Percentiles rank a stretch among this genome's conserved stretches.
These are phyloP conservation scores for Synaphobranchus kaupii DNA, from an alignment of 2,797 vertebrate species.

Conservation along the genomic window DNA sequence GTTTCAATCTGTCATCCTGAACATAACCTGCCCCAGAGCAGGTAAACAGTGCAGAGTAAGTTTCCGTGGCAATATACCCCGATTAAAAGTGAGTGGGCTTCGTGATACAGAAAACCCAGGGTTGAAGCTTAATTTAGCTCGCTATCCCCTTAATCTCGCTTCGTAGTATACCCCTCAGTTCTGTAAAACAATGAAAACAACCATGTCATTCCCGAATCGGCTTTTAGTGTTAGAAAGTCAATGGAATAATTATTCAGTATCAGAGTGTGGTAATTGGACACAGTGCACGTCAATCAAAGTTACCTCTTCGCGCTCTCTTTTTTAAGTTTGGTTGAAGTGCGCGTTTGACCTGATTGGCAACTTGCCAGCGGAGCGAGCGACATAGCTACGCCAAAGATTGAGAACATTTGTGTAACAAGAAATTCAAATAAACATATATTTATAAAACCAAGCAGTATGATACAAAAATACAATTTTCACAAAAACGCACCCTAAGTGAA, in stretches of 20 bases:
- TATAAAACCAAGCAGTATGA: conserved; percentile 8
- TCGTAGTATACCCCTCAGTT: no score
- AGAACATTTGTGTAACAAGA: conserved; percentile 51
- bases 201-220: neutral
- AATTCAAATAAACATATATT: conserved; percentile 12
- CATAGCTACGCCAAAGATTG: conserved; percentile 47
- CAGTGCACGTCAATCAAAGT: conserved; percentile 3
- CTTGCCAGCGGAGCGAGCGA: conserved; percentile 47
- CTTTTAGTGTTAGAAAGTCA: neutral
- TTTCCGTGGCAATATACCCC: no score
- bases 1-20: no score
- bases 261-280: conserved; percentile 48
- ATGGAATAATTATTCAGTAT: neutral
- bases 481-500: neutral
- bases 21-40: no score
- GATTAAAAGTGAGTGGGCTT: no score
- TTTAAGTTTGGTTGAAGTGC: conserved; percentile 48
- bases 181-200: neutral
- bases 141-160: no score
- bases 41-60: no score
- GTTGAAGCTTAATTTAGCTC: no score
- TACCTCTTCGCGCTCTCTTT: conserved; percentile 14
- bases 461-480: neutral
- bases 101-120: no score
- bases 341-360: conserved; percentile 59